phyloP scores from a whole-genome alignment of 2,797 vertebrate genomes.

The Argentina silus region DNA sequence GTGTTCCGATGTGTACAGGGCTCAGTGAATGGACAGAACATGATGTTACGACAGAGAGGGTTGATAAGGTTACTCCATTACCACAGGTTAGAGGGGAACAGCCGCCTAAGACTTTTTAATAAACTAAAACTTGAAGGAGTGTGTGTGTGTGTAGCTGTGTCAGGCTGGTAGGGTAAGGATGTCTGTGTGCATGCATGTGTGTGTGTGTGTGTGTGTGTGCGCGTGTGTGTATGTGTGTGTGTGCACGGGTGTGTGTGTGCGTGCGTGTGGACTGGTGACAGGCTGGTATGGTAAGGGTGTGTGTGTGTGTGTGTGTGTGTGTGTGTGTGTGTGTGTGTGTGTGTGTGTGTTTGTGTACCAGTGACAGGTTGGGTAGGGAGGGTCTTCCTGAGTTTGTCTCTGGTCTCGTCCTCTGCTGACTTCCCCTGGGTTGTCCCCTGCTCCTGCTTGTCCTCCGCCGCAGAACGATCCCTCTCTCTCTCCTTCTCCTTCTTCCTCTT shows the following conservation, averaged over 20 bases:
- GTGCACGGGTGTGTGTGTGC: too few relatives aligned
- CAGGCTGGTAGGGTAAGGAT: background rate
- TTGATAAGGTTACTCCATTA: too few relatives aligned
- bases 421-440: conserved; percentile 61
- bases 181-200: background rate
- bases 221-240: too few relatives aligned
- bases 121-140: background rate
- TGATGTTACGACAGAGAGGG: too few relatives aligned
- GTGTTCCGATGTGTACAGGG: too few relatives aligned
- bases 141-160: background rate
- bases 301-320: conserved; percentile 5
- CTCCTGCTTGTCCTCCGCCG: conserved; percentile 60
- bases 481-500: conserved; percentile 77
- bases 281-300: background rate
- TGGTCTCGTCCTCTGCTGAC: conserved; percentile 35
- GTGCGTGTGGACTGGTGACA: too few relatives aligned
- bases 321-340: background rate
- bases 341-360: conserved; percentile 52
- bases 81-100: too few relatives aligned
- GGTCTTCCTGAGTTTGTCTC: conserved; percentile 58
- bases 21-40: too few relatives aligned
- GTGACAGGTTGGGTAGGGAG: conserved; percentile 63
- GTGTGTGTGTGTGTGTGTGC: background rate
- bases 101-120: too few relatives aligned
- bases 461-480: conserved; percentile 60